Conservation (phyloP, 2,888 invertebrate species). For the Apamea crenata region DNA sequence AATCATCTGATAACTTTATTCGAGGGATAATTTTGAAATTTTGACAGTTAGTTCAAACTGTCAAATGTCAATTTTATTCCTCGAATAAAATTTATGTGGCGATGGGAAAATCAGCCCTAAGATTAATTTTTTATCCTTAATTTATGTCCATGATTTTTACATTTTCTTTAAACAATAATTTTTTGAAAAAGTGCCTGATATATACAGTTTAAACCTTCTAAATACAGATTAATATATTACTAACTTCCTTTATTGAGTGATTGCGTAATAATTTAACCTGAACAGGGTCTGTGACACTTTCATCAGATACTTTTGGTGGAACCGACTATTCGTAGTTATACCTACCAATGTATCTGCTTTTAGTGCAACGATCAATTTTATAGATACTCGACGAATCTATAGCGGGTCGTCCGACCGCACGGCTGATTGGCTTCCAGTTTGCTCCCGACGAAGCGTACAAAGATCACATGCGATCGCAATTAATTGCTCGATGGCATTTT, state of each 20-base stretch:
- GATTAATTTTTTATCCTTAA: neutral
- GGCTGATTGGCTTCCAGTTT: constrained; percentile 59
- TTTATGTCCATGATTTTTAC: neutral
- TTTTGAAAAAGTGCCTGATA: neutral
- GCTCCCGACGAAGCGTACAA: constrained; percentile 40
- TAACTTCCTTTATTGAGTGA: neutral
- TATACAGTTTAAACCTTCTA: neutral
- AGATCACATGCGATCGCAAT: constrained; percentile 61
- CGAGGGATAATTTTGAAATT: too few species aligned
- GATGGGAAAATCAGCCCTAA: too few species aligned
- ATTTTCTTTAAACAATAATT: neutral
- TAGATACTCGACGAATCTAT: constrained; percentile 42
- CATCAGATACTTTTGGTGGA: neutral
- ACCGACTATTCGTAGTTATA: neutral
- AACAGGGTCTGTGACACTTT: neutral
- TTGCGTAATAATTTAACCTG: neutral
- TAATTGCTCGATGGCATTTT: constrained; percentile 57
- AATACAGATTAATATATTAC: too few species aligned
- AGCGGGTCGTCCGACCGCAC: constrained; percentile 56
- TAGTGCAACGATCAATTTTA: constrained; percentile 48
- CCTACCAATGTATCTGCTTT: constrained; percentile 25
- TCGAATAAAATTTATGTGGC: too few species aligned
- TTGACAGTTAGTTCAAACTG: too few species aligned
- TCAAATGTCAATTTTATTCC: too few species aligned
- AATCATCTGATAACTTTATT: too few species aligned